A percentile compares a stretch with the other conserved stretches of the same genome.
These are phyloP conservation scores for Morpho achilles DNA, from an alignment of 2,888 invertebrate species.

Conservation along the genomic window DNA sequence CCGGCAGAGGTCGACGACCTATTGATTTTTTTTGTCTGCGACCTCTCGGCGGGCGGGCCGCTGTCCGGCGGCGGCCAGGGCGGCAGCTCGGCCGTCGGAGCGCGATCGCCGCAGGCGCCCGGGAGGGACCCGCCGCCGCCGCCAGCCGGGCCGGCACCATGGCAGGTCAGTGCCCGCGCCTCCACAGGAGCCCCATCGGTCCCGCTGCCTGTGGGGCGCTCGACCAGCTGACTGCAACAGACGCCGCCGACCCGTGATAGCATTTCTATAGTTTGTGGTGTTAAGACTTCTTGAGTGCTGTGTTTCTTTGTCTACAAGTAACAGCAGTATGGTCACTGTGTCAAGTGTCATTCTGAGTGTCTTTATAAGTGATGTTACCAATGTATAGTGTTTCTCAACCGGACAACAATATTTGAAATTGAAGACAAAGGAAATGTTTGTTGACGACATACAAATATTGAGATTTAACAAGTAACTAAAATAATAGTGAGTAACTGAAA, in stretches of 20 bases:
- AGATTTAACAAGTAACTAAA: too few species aligned
- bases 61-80: constrained; percentile 44
- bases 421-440: constrained; percentile 11
- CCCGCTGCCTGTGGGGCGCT: constrained; percentile 16
- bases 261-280: background rate
- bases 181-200: constrained; percentile 34
- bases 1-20: constrained; percentile 74
- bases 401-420: background rate
- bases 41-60: constrained; percentile 68
- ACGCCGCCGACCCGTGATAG: too few species aligned
- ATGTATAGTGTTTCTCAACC: constrained; percentile 1
- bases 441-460: background rate
- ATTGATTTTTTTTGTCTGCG: constrained; percentile 77
- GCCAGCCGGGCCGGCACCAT: constrained; percentile 44
- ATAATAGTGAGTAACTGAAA: too few species aligned
- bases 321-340: constrained; percentile 1
- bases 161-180: constrained; percentile 56
- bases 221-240: constrained; percentile 7
- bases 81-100: constrained; percentile 27
- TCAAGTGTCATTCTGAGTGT: constrained; percentile 17
- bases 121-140: constrained; percentile 30
- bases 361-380: constrained; percentile 16
- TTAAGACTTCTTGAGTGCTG: constrained; percentile 14
- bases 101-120: constrained; percentile 22
- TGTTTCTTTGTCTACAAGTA: constrained; percentile 29